Conservation (phyloP, 2,888 invertebrate genomes). For the Hoplodrina blanda region DNA sequence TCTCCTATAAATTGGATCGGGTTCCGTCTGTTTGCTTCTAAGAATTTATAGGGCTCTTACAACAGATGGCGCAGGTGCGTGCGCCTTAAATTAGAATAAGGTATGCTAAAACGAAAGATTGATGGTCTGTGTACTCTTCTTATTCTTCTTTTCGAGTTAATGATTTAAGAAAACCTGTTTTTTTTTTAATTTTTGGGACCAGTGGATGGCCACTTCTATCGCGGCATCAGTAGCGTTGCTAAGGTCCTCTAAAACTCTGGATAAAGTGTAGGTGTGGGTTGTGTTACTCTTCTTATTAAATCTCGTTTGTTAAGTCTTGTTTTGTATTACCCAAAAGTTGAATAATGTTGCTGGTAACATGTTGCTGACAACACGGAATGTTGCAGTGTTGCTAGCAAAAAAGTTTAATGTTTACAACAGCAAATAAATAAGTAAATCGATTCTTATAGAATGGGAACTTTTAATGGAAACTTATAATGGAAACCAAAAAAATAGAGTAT, state of each 20-base stretch:
- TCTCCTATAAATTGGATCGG: slow-evolving; percentile 65
- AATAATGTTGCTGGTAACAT: background rate
- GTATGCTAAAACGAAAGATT: slow-evolving; percentile 31
- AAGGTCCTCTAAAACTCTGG: too few species aligned
- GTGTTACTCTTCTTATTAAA: background rate
- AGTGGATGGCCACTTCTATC: too few species aligned
- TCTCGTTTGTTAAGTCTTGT: background rate
- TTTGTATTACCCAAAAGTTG: background rate
- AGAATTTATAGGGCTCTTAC: slow-evolving; percentile 58
- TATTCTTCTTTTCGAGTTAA: background rate
- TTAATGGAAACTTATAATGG: too few species aligned
- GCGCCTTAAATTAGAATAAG: slow-evolving; percentile 34
- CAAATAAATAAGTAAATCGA: too few species aligned
- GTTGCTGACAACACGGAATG: background rate
- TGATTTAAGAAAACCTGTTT: too few species aligned
- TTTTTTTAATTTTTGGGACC: too few species aligned
- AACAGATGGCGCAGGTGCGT: slow-evolving; percentile 54
- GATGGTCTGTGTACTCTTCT: slow-evolving; percentile 4
- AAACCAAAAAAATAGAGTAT: too few species aligned
- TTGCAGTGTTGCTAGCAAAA: background rate
- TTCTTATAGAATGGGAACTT: too few species aligned
- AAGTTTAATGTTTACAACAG: background rate
- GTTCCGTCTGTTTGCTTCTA: slow-evolving; percentile 53
- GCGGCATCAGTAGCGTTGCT: too few species aligned
- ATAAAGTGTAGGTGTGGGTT: too few species aligned